Percentiles rank a stretch among this genome's conserved stretches.
These are phyloP conservation scores for Solenodon paradoxus DNA, from an alignment of 2,113 vertebrate species.

Conservation along the genomic window DNA sequence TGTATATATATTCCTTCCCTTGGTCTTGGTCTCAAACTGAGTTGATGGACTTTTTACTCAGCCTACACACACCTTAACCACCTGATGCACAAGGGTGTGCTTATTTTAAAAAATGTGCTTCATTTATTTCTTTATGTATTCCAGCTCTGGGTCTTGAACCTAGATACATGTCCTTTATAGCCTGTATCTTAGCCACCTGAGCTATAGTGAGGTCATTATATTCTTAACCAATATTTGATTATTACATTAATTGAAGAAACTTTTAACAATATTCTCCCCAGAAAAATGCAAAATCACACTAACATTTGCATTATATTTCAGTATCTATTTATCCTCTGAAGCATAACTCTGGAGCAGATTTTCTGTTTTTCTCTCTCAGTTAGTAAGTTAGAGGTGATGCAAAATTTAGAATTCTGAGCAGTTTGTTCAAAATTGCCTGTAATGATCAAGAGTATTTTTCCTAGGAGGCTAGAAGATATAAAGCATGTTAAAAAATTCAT, in stretches of 20 bases:
- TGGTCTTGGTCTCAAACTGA: no score
- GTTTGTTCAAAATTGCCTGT: not conserved
- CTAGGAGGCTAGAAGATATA: not conserved
- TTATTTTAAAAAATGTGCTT: no score
- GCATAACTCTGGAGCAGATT: not conserved
- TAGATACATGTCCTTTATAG: no score
- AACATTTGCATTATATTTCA: not conserved
- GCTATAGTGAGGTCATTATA: no score
- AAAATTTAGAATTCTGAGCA: not conserved
- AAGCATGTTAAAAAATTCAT: not conserved
- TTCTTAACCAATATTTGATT: not conserved
- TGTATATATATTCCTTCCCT: no score
- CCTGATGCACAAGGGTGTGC: no score
- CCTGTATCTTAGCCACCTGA: no score
- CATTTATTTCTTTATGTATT: no score
- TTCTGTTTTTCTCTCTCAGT: not conserved
- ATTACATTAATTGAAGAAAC: not conserved
- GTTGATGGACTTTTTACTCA: no score
- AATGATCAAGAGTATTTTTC: not conserved
- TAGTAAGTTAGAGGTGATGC: not conserved
- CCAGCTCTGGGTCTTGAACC: no score
- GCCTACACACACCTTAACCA: no score
- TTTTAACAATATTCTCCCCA: not conserved
- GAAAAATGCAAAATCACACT: not conserved
- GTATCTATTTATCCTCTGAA: not conserved